phyloP scores from a whole-genome alignment of 2,797 vertebrate genomes.

The Sebastes trivittatus region DNA sequence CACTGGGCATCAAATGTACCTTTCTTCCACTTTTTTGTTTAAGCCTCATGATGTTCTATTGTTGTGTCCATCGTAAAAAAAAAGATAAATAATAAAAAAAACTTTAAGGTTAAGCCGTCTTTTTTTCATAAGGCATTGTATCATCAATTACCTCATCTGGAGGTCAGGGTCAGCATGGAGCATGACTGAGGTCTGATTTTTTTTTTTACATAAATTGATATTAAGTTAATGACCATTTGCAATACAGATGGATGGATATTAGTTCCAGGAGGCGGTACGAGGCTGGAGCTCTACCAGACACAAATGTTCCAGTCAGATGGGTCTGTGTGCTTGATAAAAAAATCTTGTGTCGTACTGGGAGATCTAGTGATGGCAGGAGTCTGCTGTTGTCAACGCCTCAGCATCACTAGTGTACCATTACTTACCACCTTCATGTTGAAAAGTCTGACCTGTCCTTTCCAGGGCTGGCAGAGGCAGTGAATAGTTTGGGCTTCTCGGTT shows the following conservation, averaged over 20 bases:
- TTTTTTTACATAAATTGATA: neutral
- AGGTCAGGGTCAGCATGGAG: slow-evolving; percentile 7
- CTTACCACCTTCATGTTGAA: neutral
- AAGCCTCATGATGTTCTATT: neutral
- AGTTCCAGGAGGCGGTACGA: neutral
- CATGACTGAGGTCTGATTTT: neutral
- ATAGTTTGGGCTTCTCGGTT: slow-evolving; percentile 33
- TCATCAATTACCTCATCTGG: slow-evolving; percentile 1
- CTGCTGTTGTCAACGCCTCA: slow-evolving; percentile 1
- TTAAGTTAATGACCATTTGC: neutral
- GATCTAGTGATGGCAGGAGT: neutral
- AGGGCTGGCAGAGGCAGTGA: slow-evolving; percentile 9
- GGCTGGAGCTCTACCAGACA: neutral
- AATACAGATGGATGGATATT: neutral
- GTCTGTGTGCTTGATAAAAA: neutral
- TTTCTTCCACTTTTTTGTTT: neutral
- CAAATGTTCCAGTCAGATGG: neutral
- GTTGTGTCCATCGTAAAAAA: neutral
- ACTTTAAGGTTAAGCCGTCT: neutral
- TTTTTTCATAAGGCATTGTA: neutral
- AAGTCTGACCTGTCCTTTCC: slow-evolving; percentile 26
- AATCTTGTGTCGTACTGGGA: neutral
- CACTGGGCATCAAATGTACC: neutral
- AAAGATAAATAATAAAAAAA: neutral
- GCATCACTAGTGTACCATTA: neutral